These are phyloP conservation scores for Oreocharis arfaki DNA, from an alignment of 2,113 vertebrate species.

Conservation along the genomic window DNA sequence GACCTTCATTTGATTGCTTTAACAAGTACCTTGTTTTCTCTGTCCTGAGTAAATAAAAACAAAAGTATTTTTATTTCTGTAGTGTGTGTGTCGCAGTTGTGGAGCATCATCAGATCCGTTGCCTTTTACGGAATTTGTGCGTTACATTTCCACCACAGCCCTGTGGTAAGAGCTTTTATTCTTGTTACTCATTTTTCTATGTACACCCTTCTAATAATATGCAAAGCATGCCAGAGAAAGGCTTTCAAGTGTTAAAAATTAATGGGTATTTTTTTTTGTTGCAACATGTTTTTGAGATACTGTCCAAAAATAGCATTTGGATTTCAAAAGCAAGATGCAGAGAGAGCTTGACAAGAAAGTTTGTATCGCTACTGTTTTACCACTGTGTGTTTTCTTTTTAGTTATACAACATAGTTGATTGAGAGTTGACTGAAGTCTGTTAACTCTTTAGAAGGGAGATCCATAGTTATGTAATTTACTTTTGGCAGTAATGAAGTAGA, in stretches of 20 bases:
- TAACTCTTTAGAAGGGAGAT: not conserved
- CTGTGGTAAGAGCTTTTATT: conserved; percentile 83
- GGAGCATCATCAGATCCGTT: conserved; percentile 95
- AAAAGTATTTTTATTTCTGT: not conserved
- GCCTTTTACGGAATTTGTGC: conserved; percentile 94
- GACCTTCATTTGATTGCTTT: not conserved
- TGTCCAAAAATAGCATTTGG: not conserved
- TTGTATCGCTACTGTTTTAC: not conserved
- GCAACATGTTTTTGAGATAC: not conserved
- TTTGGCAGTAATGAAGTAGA: conserved; percentile 86
- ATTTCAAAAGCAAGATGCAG: not conserved
- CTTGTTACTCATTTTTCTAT: not conserved
- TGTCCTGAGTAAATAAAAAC: not conserved
- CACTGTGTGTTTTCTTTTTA: not conserved
- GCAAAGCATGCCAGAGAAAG: not conserved
- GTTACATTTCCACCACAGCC: conserved; percentile 95
- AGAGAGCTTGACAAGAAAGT: not conserved
- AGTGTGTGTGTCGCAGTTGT: conserved; percentile 95
- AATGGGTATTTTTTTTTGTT: not conserved
- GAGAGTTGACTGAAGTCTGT: not conserved
- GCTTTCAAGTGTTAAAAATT: not conserved
- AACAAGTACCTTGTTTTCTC: not conserved
- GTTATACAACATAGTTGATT: not conserved
- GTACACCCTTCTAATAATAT: not conserved
- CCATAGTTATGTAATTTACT: not conserved